A percentile compares a stretch with the other conserved stretches of the same genome.
Evolutionary conservation across 1,140 invertebrate genomes (phyloP).

Genomic region (Ladona fulva): DNA sequence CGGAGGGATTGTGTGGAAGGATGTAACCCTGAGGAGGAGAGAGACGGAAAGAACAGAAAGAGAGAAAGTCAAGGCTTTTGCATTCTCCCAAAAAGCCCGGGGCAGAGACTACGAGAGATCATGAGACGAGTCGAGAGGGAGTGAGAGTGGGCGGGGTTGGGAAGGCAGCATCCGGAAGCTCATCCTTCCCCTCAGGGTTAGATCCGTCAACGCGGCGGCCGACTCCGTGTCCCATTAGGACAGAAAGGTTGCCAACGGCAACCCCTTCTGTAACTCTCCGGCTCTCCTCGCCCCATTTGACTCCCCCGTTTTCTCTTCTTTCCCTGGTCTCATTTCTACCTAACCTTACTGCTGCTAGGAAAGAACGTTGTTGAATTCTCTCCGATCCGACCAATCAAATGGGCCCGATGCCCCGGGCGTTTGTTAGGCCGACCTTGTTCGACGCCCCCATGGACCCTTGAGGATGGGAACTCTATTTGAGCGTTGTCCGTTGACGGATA

Average conservation of each 20-base stretch:
- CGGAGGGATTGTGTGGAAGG: background rate
- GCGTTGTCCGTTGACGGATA: too few relatives aligned
- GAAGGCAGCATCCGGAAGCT: background rate
- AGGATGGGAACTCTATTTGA: too few relatives aligned
- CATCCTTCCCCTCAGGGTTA: background rate
- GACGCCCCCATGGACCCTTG: too few relatives aligned
- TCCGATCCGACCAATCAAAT: conserved; percentile 1
- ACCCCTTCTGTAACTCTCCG: background rate
- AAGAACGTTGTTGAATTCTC: background rate
- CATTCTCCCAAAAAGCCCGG: background rate
- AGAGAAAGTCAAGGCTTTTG: background rate
- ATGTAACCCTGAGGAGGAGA: background rate
- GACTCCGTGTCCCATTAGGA: conserved; percentile 3
- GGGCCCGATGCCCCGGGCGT: background rate
- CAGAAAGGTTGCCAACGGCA: conserved; percentile 2
- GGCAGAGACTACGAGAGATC: background rate
- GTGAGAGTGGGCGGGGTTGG: too few relatives aligned
- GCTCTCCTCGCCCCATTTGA: background rate
- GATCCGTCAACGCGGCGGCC: background rate
- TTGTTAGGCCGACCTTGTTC: background rate
- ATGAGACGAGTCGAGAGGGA: too few relatives aligned
- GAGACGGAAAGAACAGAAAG: background rate
- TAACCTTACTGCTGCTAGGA: background rate
- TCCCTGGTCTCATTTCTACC: background rate
- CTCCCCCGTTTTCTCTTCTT: too few relatives aligned